Conservation (phyloP, 2,888 invertebrate species). For the Ochropleura plecta region DNA sequence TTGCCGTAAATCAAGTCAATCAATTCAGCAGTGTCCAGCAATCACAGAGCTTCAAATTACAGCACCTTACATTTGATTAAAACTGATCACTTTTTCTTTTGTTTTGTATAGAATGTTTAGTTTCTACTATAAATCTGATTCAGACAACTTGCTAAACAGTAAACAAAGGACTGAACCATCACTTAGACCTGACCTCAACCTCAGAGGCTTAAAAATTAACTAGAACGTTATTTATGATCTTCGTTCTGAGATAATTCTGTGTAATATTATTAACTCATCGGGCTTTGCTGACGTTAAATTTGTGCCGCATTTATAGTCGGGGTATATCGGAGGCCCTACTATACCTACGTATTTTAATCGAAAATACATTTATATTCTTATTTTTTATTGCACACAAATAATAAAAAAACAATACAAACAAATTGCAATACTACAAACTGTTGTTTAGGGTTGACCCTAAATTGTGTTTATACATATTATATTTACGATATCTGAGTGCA, state of each 20-base stretch:
- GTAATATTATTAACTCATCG: constrained; percentile 84
- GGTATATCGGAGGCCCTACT: too few relatives aligned
- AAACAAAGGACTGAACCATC: constrained; percentile 80
- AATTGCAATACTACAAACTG: too few relatives aligned
- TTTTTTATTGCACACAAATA: too few relatives aligned
- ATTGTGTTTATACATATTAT: too few relatives aligned
- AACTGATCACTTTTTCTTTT: not conserved
- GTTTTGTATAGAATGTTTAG: not conserved
- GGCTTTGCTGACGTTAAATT: constrained; percentile 71
- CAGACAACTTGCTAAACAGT: constrained; percentile 66
- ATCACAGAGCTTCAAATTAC: too few relatives aligned
- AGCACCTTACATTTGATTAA: not conserved
- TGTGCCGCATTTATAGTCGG: constrained; percentile 73
- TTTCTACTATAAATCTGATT: not conserved
- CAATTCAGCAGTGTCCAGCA: too few relatives aligned
- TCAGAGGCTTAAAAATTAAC: constrained; percentile 82
- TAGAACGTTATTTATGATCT: constrained; percentile 81
- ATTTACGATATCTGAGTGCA: too few relatives aligned
- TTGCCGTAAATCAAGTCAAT: too few relatives aligned
- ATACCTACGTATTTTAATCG: too few relatives aligned
- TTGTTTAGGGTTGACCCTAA: too few relatives aligned
- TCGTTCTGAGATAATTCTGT: constrained; percentile 80
- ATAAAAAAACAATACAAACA: too few relatives aligned
- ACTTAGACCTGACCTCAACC: constrained; percentile 83
- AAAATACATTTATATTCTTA: too few relatives aligned